Conservation (phyloP, 2,113 vertebrate species). For the Lagopus muta region DNA sequence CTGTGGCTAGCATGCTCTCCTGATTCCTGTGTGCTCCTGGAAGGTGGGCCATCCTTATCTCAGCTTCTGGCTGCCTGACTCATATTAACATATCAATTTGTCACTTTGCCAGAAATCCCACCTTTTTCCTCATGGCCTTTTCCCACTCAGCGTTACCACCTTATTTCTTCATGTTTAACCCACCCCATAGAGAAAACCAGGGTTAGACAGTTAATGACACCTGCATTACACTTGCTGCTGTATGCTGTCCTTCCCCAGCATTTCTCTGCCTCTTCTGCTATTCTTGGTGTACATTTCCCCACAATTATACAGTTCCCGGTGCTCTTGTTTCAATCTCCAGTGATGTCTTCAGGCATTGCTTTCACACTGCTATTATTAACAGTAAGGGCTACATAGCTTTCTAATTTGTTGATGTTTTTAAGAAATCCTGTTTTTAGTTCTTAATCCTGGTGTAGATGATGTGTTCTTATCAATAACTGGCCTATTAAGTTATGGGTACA, state of each 20-base stretch:
- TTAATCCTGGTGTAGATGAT: not conserved
- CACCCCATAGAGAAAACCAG: not conserved
- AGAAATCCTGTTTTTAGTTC: conserved; percentile 25
- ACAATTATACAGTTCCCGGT: not conserved
- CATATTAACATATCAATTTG: not conserved
- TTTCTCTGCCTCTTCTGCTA: not conserved
- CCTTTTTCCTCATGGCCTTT: not conserved
- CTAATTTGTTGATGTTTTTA: conserved; percentile 36
- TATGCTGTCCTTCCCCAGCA: not conserved
- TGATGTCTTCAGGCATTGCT: not conserved
- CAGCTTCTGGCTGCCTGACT: not conserved
- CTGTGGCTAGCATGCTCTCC: not conserved
- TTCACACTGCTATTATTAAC: not conserved
- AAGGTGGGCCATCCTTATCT: not conserved
- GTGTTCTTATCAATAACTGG: conserved; percentile 16
- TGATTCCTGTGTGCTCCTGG: not conserved
- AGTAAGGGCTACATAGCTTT: not conserved
- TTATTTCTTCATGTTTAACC: not conserved
- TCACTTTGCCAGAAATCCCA: not conserved
- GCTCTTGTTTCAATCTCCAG: not conserved
- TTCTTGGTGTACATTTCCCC: not conserved
- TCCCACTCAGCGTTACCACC: not conserved
- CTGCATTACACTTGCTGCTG: not conserved
- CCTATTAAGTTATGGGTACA: conserved; percentile 31
- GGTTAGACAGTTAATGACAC: not conserved